Conservation (phyloP, 2,888 invertebrate genomes). For the Callimorpha dominula region DNA sequence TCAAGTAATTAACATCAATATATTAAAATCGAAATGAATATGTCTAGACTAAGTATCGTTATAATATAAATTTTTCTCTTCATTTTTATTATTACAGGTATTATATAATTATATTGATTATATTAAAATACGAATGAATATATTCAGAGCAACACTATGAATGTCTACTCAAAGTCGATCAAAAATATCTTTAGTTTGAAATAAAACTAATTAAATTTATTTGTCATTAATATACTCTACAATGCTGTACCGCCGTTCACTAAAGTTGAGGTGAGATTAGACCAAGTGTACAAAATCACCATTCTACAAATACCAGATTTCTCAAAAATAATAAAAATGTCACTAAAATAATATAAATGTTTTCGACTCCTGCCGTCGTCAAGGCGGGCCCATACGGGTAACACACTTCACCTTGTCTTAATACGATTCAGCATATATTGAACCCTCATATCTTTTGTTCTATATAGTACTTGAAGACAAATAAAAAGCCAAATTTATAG, state of each 20-base stretch:
- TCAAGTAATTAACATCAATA: too few relatives aligned
- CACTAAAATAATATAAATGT: background rate
- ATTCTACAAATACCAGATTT: background rate
- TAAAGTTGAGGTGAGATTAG: background rate
- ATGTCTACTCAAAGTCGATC: too few relatives aligned
- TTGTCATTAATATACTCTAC: too few relatives aligned
- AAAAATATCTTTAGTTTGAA: too few relatives aligned
- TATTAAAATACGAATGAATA: too few relatives aligned
- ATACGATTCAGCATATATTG: slow-evolving; percentile 12
- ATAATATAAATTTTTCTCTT: too few relatives aligned
- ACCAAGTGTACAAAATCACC: background rate
- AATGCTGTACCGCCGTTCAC: background rate
- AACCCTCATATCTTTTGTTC: slow-evolving; percentile 11
- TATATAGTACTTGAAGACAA: slow-evolving; percentile 2
- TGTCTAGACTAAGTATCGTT: too few relatives aligned
- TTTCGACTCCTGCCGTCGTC: background rate
- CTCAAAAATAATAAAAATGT: background rate
- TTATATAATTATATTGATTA: too few relatives aligned
- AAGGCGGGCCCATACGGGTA: background rate
- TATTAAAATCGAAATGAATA: too few relatives aligned
- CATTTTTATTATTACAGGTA: too few relatives aligned
- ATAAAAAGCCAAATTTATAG: slow-evolving; percentile 8
- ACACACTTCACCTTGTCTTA: slow-evolving; percentile 1
- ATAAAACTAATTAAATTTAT: too few relatives aligned
- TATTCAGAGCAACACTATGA: too few relatives aligned